Percentiles rank a stretch among this genome's conserved stretches.
Evolutionary conservation across 2,797 vertebrate species (phyloP).

Genomic region (Xenops minutus): DNA sequence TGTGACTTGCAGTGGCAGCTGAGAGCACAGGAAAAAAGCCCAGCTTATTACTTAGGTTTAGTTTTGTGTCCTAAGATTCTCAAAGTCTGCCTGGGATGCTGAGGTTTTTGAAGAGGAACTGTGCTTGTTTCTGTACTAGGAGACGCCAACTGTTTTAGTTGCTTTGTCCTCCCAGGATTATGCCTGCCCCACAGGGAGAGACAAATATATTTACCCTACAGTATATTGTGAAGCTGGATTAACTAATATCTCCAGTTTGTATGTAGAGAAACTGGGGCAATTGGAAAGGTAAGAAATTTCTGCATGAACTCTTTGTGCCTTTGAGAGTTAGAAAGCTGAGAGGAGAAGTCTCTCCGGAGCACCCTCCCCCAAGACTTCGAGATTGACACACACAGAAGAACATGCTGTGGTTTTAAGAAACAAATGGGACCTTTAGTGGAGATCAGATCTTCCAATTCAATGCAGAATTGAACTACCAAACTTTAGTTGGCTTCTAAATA

Average conservation of each 20-base stretch:
- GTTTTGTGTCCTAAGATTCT: not conserved
- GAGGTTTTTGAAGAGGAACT: not conserved
- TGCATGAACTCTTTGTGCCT: not conserved
- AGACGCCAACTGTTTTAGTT: not conserved
- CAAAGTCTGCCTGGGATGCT: not conserved
- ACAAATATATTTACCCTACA: not conserved
- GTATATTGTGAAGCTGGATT: not conserved
- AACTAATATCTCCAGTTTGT: not conserved
- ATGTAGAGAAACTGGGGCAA: not conserved
- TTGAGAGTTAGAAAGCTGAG: not conserved
- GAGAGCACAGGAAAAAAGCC: rapidly evolving
- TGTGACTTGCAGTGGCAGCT: not conserved
- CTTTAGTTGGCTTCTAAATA: not conserved
- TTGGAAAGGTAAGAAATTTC: not conserved
- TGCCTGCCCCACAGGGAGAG: not conserved
- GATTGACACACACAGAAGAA: not conserved
- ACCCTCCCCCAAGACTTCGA: not conserved
- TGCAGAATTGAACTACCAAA: not conserved
- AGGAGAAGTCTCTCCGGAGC: not conserved
- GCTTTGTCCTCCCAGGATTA: not conserved
- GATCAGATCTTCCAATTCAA: not conserved
- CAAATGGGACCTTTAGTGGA: not conserved
- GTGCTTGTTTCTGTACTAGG: rapidly evolving
- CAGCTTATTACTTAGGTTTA: not conserved
- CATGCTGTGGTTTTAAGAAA: not conserved